A percentile compares a stretch with the other conserved stretches of the same genome.
These are phyloP conservation scores for Listronotus bonariensis DNA, from an alignment of 1,140 invertebrate species.

Conservation along the genomic window DNA sequence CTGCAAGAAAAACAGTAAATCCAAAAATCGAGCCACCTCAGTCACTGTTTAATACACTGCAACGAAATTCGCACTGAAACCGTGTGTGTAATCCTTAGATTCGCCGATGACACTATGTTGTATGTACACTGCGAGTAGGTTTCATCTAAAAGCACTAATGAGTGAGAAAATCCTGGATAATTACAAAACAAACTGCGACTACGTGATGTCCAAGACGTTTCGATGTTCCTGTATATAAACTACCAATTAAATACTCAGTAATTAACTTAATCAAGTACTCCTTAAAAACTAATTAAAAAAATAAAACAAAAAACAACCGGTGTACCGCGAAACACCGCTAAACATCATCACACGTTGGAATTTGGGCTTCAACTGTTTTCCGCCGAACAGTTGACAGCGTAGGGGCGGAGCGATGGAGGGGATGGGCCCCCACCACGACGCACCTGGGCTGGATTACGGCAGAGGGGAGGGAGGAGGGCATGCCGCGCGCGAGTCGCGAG, in stretches of 20 bases:
- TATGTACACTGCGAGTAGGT: too few species aligned
- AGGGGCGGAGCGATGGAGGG: constrained; percentile 36
- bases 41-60: constrained; percentile 7
- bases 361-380: constrained; percentile 35
- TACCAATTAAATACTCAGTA: too few species aligned
- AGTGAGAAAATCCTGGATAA: too few species aligned
- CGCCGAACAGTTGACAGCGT: constrained; percentile 23
- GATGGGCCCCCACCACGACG: constrained; percentile 24
- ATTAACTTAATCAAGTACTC: not conserved
- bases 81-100: too few species aligned
- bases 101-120: too few species aligned
- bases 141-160: too few species aligned
- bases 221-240: too few species aligned
- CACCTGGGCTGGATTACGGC: constrained; percentile 33
- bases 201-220: too few species aligned
- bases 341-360: constrained; percentile 26
- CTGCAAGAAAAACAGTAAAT: constrained; percentile 27
- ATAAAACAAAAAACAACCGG: constrained; percentile 30
- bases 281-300: constrained; percentile 21
- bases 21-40: constrained; percentile 27
- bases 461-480: constrained; percentile 11
- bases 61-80: too few species aligned
- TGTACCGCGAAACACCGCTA: constrained; percentile 24
- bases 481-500: constrained; percentile 9
- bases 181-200: too few species aligned